phyloP scores from a whole-genome alignment of 2,113 vertebrate genomes.

The Percina caprodes region DNA sequence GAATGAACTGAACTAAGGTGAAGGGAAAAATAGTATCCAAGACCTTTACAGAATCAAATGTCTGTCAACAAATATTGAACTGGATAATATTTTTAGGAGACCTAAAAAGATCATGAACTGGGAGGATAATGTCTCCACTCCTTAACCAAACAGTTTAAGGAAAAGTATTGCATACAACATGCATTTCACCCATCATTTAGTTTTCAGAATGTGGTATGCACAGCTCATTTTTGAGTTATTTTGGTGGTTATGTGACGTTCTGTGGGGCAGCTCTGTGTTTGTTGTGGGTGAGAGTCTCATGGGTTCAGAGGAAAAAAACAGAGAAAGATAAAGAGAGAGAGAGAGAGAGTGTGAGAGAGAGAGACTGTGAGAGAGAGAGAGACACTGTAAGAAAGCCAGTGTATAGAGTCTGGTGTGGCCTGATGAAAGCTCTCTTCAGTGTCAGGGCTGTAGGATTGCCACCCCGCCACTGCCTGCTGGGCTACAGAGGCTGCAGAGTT shows the following conservation, averaged over 20 bases:
- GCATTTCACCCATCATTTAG: conserved; percentile 48
- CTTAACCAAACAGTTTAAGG: background rate
- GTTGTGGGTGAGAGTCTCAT: conserved; percentile 39
- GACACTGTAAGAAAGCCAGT: conserved; percentile 1
- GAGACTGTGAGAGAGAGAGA: background rate
- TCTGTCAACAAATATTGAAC: background rate
- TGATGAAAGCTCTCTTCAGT: conserved; percentile 41
- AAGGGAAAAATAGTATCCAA: background rate
- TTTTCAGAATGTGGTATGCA: conserved; percentile 39
- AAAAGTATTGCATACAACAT: conserved; percentile 28
- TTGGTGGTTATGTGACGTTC: conserved; percentile 18
- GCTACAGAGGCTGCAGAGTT: conserved; percentile 28
- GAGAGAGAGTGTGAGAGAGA: conserved; percentile 7
- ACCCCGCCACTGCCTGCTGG: conserved; percentile 26
- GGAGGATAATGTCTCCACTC: background rate
- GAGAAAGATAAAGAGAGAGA: background rate
- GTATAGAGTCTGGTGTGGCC: conserved; percentile 23
- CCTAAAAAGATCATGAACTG: background rate
- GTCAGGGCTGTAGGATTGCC: conserved; percentile 27
- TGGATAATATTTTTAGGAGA: background rate
- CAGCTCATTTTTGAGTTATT: conserved; percentile 41
- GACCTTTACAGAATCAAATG: background rate
- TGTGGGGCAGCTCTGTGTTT: conserved; percentile 30
- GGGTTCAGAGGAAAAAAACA: conserved; percentile 20
- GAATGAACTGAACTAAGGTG: background rate